Percentiles rank a stretch among this genome's conserved stretches.
Evolutionary conservation across 2,113 vertebrate species (phyloP).

Genomic region (Rhabdornis inornatus): DNA sequence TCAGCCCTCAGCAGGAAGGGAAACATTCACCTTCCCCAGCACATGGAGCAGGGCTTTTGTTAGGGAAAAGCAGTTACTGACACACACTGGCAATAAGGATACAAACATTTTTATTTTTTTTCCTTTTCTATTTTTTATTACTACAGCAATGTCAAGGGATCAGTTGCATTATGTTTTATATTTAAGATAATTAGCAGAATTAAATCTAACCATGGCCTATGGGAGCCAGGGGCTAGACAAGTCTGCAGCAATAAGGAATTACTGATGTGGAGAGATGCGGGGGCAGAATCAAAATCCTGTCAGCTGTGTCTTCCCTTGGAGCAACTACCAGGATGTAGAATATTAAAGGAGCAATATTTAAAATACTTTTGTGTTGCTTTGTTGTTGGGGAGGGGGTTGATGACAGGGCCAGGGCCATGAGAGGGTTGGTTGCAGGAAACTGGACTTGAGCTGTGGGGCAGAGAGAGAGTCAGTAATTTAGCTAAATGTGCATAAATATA

Average conservation of each 20-base stretch:
- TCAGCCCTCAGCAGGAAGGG: background rate
- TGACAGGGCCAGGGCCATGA: background rate
- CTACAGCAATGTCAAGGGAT: background rate
- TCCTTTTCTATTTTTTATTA: constrained; percentile 55
- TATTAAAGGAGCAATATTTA: constrained; percentile 62
- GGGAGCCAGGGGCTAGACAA: background rate
- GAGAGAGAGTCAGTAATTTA: background rate
- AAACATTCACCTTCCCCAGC: accelerated
- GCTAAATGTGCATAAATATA: background rate
- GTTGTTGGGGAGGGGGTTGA: background rate
- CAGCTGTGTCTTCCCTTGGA: constrained; percentile 12
- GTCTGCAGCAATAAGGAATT: constrained; percentile 28
- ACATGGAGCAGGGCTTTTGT: background rate
- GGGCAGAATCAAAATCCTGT: background rate
- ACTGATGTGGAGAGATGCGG: background rate
- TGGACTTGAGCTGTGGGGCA: background rate
- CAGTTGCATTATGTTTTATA: constrained; percentile 33
- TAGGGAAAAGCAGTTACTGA: background rate
- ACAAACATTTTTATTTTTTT: background rate
- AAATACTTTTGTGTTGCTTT: background rate
- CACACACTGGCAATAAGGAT: constrained; percentile 10
- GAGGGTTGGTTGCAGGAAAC: background rate
- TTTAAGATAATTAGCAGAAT: constrained; percentile 47
- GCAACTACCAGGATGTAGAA: background rate
- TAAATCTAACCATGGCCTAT: background rate